Evolutionary conservation across 2,797 vertebrate genomes (phyloP), one percentile per base, ranked within the genome.

Genomic region (Pseudomugil gertrudae): DNA sequence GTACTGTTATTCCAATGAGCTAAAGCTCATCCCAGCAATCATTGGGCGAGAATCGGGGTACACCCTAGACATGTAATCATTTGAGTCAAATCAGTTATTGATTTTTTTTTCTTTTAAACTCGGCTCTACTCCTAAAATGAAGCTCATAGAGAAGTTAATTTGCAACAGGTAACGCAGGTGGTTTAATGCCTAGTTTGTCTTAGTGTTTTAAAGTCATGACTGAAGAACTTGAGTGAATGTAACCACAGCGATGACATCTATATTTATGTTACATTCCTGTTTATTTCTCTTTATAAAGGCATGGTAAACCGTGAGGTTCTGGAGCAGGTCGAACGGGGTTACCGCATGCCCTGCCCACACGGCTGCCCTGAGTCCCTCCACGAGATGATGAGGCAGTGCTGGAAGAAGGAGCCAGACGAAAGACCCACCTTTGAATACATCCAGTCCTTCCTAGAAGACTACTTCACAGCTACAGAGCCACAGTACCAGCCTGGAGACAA

Each of bases 381-480:
- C 0, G 97, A 99, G 68, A 92, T 99, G 95, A 99, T 98, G 97
- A 95, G 94, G 86, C 94, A 93, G 30, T 99, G 97, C 88, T 99
- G 98, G 98, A 98, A 97, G 93, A 98, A 97, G 82, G 96, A 98
- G 47, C 95, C 97, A 3, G 97, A 98, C 60, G 97, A 99, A 84
- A 95, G 97, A 71, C 98, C 98, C 74, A 99, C 98, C 9, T 99
- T 99, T 73, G 97, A 98, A 82, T 99, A 98, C 90, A 96, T 97
- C 88, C 98, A 98, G 92, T 97, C 97, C 86, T 98, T 98, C 92
- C 88, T 98, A 87, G 98, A 99, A 94, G 98, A 99, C 94, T 98
- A 99, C 92, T 98, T 99, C 92, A 99, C 98, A 83, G 97, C 98
- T 89, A 99, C 98, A 78, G 98, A 99, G 93, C 97, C 97, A 82